Percentiles rank a stretch among this genome's conserved stretches.
phyloP scores from a whole-genome alignment of 1,140 invertebrate genomes.

The Papilio xuthus region DNA sequence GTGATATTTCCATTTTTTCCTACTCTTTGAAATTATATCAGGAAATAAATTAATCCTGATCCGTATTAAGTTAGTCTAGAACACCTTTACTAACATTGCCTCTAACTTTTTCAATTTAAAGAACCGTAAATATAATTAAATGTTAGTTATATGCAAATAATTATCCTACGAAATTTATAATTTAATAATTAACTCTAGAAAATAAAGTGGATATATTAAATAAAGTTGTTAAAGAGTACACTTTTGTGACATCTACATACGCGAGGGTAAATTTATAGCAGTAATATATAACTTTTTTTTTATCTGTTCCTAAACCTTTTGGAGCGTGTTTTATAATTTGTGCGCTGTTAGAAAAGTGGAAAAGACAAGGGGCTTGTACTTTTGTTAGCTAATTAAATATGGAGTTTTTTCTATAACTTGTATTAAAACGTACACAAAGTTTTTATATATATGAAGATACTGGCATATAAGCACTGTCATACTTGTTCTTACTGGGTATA shows the following conservation, averaged over 20 bases:
- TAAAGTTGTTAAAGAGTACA: slow-evolving; percentile 7
- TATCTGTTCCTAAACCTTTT: slow-evolving; percentile 20
- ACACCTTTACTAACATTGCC: too few species aligned
- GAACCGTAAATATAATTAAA: too few species aligned
- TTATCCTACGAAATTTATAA: background rate
- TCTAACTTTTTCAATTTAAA: too few species aligned
- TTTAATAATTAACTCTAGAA: background rate
- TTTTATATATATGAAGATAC: too few species aligned
- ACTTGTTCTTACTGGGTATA: too few species aligned
- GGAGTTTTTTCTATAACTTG: background rate
- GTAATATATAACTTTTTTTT: slow-evolving; percentile 10
- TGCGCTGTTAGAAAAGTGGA: slow-evolving; percentile 13
- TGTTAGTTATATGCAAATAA: too few species aligned
- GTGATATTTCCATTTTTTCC: too few species aligned
- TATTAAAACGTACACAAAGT: background rate
- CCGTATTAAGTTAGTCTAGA: too few species aligned
- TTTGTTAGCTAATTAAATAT: slow-evolving; percentile 14
- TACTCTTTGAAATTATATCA: too few species aligned
- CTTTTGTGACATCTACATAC: slow-evolving; percentile 19
- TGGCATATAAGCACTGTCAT: too few species aligned
- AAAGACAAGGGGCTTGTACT: background rate
- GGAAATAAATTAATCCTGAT: too few species aligned
- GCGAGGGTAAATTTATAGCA: slow-evolving; percentile 16
- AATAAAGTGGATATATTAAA: slow-evolving; percentile 4
- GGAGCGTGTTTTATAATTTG: slow-evolving; percentile 24